Base-by-base conservation (phyloP, 1,140 invertebrate genomes). In the Drosophila sechellia region DNA sequence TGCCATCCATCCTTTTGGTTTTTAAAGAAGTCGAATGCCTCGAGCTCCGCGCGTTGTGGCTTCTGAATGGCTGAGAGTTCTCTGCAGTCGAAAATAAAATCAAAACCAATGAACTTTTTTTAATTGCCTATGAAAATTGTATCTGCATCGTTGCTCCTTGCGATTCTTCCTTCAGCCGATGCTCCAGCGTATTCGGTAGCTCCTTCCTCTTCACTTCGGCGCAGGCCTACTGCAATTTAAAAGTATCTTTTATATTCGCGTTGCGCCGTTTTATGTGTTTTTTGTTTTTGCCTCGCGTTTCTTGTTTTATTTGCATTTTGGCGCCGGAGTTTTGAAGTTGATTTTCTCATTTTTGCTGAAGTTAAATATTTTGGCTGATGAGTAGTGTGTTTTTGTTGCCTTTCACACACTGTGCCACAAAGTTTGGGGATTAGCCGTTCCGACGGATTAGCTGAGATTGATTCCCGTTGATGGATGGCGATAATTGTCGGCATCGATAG, bases 81-180 rank as follows among this genome's bases (percentile, higher is more conserved):
- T 40, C 20, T 37, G 39, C 25, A 22, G 22, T 12, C 25, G 27
- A 49, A 70, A 58, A 56, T 57, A 71, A 71, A 71, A 71, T 71
- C 68, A 49, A 89, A 89, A 84, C 84, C 79, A 87, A 90, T 85
- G 85, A 87, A 89, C 84, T 89, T 89, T 89, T 70, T 77, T 89
- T 89, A 90, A 89, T 89, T 89, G 84, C 85, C 85, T 85, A 89
- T 90, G 80, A 89, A 89, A 87, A 64, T 74, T 59, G 57, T 60
- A 53, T 59, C 55, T 55, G 20, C 39, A 13, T 39, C 34, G 57
- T 22, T 43, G n/a, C 56, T 61, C 49, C 25, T 34, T 42, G 35
- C 43, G 8, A 49, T 61, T 66, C 45, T 27, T 13, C 15, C 58
- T 39, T 13, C 63, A 58, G 69, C 64, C 69, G 83, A 20, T 46